A percentile compares a stretch with the other conserved stretches of the same genome.
Conservation (phyloP, 2,113 vertebrate genomes). For the Thinocorus orbignyianus region DNA sequence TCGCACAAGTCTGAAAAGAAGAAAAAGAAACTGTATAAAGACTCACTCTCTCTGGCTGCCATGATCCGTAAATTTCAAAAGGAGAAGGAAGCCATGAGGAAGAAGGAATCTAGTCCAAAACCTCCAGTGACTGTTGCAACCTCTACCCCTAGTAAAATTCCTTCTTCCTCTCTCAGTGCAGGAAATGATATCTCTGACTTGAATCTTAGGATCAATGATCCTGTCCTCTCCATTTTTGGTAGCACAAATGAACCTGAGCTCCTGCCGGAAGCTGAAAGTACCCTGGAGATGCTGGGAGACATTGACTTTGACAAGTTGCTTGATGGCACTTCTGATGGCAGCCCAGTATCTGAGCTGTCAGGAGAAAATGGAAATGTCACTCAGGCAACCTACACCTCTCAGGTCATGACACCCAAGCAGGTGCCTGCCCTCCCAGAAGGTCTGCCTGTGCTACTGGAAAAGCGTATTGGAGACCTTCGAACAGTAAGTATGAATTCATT, state of each 20-base stretch:
- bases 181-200: conserved; percentile 77
- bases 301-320: conserved; percentile 92
- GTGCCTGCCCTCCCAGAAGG: conserved; percentile 87
- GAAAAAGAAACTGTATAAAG: conserved; percentile 97
- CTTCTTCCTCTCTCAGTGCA: conserved; percentile 61
- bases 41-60: conserved; percentile 90
- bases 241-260: conserved; percentile 89
- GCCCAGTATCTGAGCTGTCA: conserved; percentile 81
- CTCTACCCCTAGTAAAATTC: conserved; percentile 70
- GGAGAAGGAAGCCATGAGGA: conserved; percentile 93
- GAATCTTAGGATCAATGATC: conserved; percentile 79
- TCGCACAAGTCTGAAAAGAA: conserved; percentile 95
- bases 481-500: conserved; percentile 78
- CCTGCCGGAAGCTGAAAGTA: conserved; percentile 85
- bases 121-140: conserved; percentile 61
- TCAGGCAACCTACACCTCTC: conserved; percentile 69
- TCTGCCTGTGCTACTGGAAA: conserved; percentile 85
- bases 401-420: conserved; percentile 76
- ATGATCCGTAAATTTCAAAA: conserved; percentile 95
- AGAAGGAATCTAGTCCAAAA: conserved; percentile 76
- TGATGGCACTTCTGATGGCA: conserved; percentile 88
- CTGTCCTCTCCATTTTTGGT: conserved; percentile 92
- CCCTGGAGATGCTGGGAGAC: conserved; percentile 90
- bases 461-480: conserved; percentile 94
- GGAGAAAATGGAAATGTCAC: conserved; percentile 85